Percentiles rank a stretch among this genome's conserved stretches.
phyloP scores from a whole-genome alignment of 2,113 vertebrate genomes.

The Holacanthus passer region DNA sequence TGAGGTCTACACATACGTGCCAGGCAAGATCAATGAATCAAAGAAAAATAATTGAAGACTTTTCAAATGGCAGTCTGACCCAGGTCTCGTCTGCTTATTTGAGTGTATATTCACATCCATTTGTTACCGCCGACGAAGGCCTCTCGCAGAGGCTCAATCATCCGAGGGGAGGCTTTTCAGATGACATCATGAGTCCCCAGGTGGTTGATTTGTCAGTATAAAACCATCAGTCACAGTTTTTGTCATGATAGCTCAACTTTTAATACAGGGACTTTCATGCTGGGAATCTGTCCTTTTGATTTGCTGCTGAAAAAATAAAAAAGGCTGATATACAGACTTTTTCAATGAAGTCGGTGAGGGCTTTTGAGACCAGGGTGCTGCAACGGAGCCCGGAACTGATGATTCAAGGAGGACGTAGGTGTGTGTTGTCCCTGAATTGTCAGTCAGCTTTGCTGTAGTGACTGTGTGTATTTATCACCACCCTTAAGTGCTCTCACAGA shows the following conservation, averaged over 20 bases:
- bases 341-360: slow-evolving; percentile 18
- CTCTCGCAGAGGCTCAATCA: slow-evolving; percentile 21
- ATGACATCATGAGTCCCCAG: not conserved
- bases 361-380: not conserved
- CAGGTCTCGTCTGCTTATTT: slow-evolving; percentile 7
- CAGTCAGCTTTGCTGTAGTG: slow-evolving; percentile 78
- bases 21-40: slow-evolving; percentile 46
- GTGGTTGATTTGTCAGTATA: slow-evolving; percentile 19
- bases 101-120: not conserved
- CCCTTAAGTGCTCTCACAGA: slow-evolving; percentile 77
- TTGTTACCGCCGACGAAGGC: not conserved
- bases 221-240: slow-evolving; percentile 16
- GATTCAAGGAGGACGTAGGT: slow-evolving; percentile 55
- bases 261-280: slow-evolving; percentile 30
- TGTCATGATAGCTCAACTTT: slow-evolving; percentile 7
- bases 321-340: slow-evolving; percentile 8
- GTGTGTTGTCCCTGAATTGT: slow-evolving; percentile 76
- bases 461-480: slow-evolving; percentile 80
- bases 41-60: slow-evolving; percentile 27
- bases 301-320: slow-evolving; percentile 3
- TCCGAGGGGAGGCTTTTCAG: not conserved
- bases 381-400: not conserved
- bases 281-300: not conserved
- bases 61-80: slow-evolving; percentile 31
- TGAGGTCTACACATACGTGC: slow-evolving; percentile 17